Conservation (phyloP, 2,113 vertebrate genomes). For the Brachirus orientalis region DNA sequence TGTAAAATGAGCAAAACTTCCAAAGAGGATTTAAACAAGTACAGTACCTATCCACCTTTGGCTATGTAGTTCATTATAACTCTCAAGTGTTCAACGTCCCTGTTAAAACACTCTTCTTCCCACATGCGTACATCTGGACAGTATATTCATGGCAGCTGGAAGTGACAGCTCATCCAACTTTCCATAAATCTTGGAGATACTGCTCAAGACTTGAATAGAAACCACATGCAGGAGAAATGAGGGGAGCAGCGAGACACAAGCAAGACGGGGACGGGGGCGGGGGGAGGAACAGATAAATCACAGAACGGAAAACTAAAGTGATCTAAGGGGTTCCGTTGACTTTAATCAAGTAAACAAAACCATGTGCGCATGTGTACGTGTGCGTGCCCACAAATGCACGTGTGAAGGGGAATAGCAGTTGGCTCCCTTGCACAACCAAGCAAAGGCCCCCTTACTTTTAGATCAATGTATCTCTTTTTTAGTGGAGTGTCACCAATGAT, state of each 20-base stretch:
- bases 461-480: slow-evolving; percentile 43
- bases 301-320: slow-evolving; percentile 64
- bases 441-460: slow-evolving; percentile 8
- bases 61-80: slow-evolving; percentile 32
- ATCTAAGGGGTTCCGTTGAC: slow-evolving; percentile 56
- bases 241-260: slow-evolving; percentile 28
- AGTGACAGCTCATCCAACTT: slow-evolving; percentile 77
- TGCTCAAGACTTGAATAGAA: slow-evolving; percentile 71
- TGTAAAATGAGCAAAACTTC: neutral
- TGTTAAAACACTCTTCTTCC: slow-evolving; percentile 60
- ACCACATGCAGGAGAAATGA: slow-evolving; percentile 74
- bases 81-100: slow-evolving; percentile 60
- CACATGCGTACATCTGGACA: slow-evolving; percentile 54
- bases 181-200: slow-evolving; percentile 81
- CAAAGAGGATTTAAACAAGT: slow-evolving; percentile 3
- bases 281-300: slow-evolving; percentile 66
- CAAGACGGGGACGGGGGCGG: neutral
- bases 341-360: slow-evolving; percentile 65
- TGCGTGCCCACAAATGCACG: neutral
- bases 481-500: slow-evolving; percentile 52
- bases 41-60: slow-evolving; percentile 7
- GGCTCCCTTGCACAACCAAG: neutral
- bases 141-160: slow-evolving; percentile 74
- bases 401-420: neutral
- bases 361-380: slow-evolving; percentile 49